Base-by-base conservation (phyloP, 2,888 invertebrate species). In the Coremacera marginata region DNA sequence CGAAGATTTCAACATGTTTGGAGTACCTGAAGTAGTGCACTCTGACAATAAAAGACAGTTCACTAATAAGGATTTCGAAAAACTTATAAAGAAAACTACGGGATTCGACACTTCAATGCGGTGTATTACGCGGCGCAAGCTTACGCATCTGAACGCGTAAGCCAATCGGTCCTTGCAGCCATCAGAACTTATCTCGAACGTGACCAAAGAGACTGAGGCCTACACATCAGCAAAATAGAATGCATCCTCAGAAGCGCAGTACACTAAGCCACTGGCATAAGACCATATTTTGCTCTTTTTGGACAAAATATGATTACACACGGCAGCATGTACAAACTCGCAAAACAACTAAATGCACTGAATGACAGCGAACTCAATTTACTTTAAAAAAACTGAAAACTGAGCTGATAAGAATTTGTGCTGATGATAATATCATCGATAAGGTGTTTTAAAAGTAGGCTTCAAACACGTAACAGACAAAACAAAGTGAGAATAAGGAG, bases 1-100 rank as follows among this genome's bases (percentile, higher is more conserved):
- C 31, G 81, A 81, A 9, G 22, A 73, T 11, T 83, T 84, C 60
- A 72, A 82, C 25, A 44, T 81, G 14, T 84, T 83, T 77, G 83
- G 82, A 22, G 82, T 82, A 34, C 82, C 83, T 3, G 74, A 79
- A 67, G 25, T 51, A 2, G 52, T 82, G 19, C 73, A 70, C 62
- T 60, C 62, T 7, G 70, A 77, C 14, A 67, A 77, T 22, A 65
- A 71, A 2, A 27, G 57, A 14, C 70, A 71, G 16, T 77, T 77
- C 11, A 44, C 49, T 3, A 37, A 55, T 0, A 65, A 71, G 8
- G 49, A 73, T 22, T 73, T 73, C 51, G 3, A 49, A 5, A 31
- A 44, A 19, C 25, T 73, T 4, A 14, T 73, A n/a, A n/a, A 9
- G 49, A 62, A 16, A 44, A 8, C 7, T 80, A 70, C 25, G 74